Conservation (phyloP, 2,797 vertebrate genomes). For the Malurus splendens region DNA sequence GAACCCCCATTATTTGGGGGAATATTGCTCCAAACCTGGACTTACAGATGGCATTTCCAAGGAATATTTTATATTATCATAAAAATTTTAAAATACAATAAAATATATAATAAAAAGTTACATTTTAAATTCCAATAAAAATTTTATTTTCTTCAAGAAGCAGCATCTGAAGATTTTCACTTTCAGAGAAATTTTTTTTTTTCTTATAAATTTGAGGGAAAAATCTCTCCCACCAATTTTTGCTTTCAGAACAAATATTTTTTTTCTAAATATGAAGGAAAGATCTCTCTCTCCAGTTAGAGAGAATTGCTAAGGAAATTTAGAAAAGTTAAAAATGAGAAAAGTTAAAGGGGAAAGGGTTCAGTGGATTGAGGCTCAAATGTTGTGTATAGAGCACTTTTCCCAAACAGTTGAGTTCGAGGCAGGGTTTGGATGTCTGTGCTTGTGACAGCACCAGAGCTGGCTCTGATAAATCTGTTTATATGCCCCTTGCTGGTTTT, state of each 20-base stretch:
- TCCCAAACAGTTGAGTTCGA: background rate
- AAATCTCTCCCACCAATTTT: background rate
- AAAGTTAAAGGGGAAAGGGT: background rate
- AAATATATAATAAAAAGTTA: no score
- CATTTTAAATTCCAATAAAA: no score
- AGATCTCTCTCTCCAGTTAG: no score
- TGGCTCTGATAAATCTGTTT: constrained; percentile 27
- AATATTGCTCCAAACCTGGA: background rate
- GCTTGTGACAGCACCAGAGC: background rate
- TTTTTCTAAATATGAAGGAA: fast-evolving
- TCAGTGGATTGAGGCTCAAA: background rate
- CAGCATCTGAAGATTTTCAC: background rate
- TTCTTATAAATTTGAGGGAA: fast-evolving
- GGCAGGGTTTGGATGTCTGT: background rate
- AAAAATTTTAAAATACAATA: no score
- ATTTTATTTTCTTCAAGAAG: background rate
- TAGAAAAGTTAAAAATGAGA: no score
- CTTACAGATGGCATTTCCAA: background rate
- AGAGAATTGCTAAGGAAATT: background rate
- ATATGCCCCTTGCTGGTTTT: constrained; percentile 34
- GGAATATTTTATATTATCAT: no score
- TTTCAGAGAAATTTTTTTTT: background rate
- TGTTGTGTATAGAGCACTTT: background rate
- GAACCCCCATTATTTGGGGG: fast-evolving
- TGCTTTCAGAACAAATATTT: background rate